Percentiles rank a stretch among this genome's conserved stretches.
These are phyloP conservation scores for Anguilla obscura DNA, from an alignment of 2,797 vertebrate species.

Conservation along the genomic window DNA sequence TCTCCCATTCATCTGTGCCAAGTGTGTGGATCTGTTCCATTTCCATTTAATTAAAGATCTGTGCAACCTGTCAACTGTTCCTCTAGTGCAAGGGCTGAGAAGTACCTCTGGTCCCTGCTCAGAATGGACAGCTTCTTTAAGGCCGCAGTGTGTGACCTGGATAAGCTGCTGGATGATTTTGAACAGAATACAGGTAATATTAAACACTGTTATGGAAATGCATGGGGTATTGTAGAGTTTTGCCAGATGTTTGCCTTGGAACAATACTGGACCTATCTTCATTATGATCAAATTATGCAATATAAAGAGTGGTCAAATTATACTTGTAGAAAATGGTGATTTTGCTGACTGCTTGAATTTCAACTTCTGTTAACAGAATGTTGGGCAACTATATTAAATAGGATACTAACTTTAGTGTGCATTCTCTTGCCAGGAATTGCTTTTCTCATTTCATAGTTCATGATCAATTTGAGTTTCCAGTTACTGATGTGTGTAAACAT, in stretches of 20 bases:
- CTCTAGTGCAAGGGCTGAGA: constrained; percentile 30
- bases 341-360: neutral
- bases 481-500: neutral
- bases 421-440: neutral
- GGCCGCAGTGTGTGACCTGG: constrained; percentile 93
- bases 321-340: neutral
- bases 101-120: constrained; percentile 43
- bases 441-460: neutral
- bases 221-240: neutral
- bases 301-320: neutral
- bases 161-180: constrained; percentile 96
- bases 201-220: neutral
- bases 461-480: neutral
- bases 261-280: neutral
- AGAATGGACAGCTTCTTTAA: constrained; percentile 98
- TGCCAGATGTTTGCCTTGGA: too few species aligned
- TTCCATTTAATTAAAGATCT: neutral
- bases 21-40: neutral
- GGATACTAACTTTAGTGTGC: neutral
- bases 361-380: neutral
- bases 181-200: constrained; percentile 88
- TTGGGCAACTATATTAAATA: neutral
- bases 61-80: neutral
- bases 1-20: neutral
- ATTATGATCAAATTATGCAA: neutral